Conservation (phyloP, 2,888 invertebrate species). For the Aromia moschata region DNA sequence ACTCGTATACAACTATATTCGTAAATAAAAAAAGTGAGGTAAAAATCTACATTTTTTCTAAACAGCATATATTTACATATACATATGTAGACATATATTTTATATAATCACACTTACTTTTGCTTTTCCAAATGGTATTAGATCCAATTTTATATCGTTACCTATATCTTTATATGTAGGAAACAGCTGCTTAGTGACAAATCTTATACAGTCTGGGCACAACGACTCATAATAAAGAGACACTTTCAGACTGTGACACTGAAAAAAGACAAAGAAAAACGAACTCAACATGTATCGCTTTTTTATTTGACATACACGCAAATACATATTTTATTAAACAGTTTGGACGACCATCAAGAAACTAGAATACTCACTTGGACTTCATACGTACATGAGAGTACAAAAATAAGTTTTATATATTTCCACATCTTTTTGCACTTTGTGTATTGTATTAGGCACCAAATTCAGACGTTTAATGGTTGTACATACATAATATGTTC, state of each 20-base stretch:
- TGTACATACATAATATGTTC: too few species aligned
- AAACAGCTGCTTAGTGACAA: slow-evolving; percentile 62
- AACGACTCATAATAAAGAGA: slow-evolving; percentile 67
- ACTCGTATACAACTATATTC: too few species aligned
- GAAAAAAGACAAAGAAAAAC: too few species aligned
- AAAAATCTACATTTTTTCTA: too few species aligned
- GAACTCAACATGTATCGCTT: too few species aligned
- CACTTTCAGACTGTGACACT: slow-evolving; percentile 51
- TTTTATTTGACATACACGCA: too few species aligned
- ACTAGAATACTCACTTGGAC: not conserved
- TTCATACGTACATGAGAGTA: not conserved
- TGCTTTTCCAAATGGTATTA: slow-evolving; percentile 39
- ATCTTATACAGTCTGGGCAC: slow-evolving; percentile 65
- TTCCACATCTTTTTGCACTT: slow-evolving; percentile 23
- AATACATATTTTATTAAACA: too few species aligned
- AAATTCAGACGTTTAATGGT: too few species aligned
- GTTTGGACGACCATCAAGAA: too few species aligned
- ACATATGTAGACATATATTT: too few species aligned
- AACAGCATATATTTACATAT: too few species aligned
- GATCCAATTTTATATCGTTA: slow-evolving; percentile 38
- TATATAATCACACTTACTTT: slow-evolving; percentile 5
- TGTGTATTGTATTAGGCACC: not conserved
- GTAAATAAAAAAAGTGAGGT: too few species aligned
- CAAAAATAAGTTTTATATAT: slow-evolving; percentile 32
- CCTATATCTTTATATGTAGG: slow-evolving; percentile 56